A percentile compares a stretch with the other conserved stretches of the same genome.
phyloP scores from a whole-genome alignment of 2,888 invertebrate species.

The Orgyia antiqua region DNA sequence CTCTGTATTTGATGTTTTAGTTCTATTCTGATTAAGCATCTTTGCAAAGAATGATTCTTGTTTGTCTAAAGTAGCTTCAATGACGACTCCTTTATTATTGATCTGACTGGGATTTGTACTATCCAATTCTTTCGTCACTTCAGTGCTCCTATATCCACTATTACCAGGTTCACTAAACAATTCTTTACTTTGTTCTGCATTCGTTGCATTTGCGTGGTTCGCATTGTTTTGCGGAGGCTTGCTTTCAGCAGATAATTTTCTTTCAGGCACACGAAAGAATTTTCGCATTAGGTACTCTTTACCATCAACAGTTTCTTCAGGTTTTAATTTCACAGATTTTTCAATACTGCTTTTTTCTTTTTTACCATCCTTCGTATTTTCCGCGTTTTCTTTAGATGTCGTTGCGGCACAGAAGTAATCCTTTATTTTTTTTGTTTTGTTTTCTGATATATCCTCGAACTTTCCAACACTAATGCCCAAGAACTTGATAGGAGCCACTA shows the following conservation, averaged over 20 bases:
- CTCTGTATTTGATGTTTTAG: slow-evolving; percentile 10
- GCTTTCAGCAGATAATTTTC: not conserved
- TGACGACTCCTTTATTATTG: slow-evolving; percentile 7
- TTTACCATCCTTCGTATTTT: slow-evolving; percentile 15
- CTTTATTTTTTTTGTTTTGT: slow-evolving; percentile 76
- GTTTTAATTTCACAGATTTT: slow-evolving; percentile 5
- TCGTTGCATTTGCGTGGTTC: not conserved
- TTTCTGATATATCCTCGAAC: slow-evolving; percentile 80
- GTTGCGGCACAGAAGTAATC: slow-evolving; percentile 76
- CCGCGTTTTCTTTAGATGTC: slow-evolving; percentile 37
- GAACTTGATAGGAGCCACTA: slow-evolving; percentile 80
- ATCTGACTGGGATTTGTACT: not conserved
- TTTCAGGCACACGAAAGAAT: slow-evolving; percentile 34
- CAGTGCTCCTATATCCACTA: not conserved
- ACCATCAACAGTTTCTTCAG: slow-evolving; percentile 24
- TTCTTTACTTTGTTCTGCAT: not conserved
- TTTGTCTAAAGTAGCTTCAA: slow-evolving; percentile 47
- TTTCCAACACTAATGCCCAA: slow-evolving; percentile 89
- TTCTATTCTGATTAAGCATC: slow-evolving; percentile 38
- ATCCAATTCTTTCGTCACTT: not conserved
- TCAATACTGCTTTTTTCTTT: slow-evolving; percentile 6
- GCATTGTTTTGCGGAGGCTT: not conserved
- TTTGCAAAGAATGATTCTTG: slow-evolving; percentile 72
- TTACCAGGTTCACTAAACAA: not conserved
- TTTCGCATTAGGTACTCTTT: slow-evolving; percentile 52